Evolutionary conservation across 2,113 vertebrate genomes (phyloP).

Genomic region (Upupa epops): DNA sequence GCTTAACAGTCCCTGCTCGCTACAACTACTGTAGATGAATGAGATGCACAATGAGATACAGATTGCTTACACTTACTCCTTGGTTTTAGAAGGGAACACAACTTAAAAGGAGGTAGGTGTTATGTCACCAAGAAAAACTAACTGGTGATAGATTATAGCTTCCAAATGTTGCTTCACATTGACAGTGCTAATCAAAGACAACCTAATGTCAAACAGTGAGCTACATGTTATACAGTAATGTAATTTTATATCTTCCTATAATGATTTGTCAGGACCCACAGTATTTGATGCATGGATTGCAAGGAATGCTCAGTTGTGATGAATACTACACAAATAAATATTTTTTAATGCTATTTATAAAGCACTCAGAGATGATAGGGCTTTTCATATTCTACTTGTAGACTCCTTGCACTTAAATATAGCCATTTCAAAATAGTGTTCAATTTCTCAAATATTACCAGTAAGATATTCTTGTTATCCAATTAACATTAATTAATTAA

Average conservation of each 20-base stretch:
- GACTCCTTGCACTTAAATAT: background rate
- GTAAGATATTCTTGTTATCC: background rate
- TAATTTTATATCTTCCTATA: background rate
- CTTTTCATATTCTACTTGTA: background rate
- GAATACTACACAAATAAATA: background rate
- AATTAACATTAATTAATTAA: constrained; percentile 4
- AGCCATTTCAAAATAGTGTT: background rate
- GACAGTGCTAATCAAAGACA: background rate
- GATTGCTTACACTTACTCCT: background rate
- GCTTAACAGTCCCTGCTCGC: background rate
- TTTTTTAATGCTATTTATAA: background rate
- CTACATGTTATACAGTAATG: background rate
- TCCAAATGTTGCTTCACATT: background rate
- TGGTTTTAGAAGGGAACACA: background rate
- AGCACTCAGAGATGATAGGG: background rate
- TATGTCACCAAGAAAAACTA: background rate
- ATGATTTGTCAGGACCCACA: background rate
- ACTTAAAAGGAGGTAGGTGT: background rate
- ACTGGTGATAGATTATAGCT: background rate
- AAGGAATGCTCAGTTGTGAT: background rate
- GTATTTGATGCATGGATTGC: background rate
- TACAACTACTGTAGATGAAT: background rate
- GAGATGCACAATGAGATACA: background rate
- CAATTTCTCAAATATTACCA: background rate
- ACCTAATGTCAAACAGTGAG: background rate